Conservation (phyloP, 2,888 invertebrate genomes). For the Ornithoptera alexandrae region DNA sequence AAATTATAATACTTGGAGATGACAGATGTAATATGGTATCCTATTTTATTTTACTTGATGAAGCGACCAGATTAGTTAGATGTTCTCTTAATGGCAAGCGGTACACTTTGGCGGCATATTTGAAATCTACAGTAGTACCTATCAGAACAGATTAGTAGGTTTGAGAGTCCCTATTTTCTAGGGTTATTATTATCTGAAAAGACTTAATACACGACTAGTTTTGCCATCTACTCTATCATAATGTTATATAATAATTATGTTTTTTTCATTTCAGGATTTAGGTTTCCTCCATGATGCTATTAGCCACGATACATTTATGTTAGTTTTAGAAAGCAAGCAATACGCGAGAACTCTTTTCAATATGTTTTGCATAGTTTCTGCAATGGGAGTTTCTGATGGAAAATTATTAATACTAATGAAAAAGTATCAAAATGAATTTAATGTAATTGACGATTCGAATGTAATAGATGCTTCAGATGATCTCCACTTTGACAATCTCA, state of each 20-base stretch:
- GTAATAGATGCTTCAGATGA: background rate
- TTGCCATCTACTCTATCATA: too few relatives aligned
- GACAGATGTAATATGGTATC: too few relatives aligned
- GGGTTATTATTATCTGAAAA: too few relatives aligned
- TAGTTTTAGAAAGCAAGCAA: background rate
- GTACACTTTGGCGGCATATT: too few relatives aligned
- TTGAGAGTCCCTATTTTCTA: too few relatives aligned
- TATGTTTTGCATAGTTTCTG: slow-evolving; percentile 1
- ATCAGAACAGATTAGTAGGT: too few relatives aligned
- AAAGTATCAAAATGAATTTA: background rate
- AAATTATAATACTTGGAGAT: too few relatives aligned
- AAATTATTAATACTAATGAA: slow-evolving; percentile 4
- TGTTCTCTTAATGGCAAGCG: too few relatives aligned
- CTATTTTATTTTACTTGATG: too few relatives aligned
- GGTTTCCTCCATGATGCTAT: background rate
- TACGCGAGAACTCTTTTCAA: background rate
- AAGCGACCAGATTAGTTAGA: too few relatives aligned
- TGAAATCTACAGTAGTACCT: too few relatives aligned
- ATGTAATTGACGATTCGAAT: background rate
- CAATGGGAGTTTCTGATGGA: background rate
- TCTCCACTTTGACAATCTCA: background rate
- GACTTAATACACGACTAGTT: too few relatives aligned
- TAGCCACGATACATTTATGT: background rate
- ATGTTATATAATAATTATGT: background rate
- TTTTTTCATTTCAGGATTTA: background rate